Base-by-base conservation (phyloP, 2,113 vertebrate genomes). In the Chloroceryle aenea region DNA sequence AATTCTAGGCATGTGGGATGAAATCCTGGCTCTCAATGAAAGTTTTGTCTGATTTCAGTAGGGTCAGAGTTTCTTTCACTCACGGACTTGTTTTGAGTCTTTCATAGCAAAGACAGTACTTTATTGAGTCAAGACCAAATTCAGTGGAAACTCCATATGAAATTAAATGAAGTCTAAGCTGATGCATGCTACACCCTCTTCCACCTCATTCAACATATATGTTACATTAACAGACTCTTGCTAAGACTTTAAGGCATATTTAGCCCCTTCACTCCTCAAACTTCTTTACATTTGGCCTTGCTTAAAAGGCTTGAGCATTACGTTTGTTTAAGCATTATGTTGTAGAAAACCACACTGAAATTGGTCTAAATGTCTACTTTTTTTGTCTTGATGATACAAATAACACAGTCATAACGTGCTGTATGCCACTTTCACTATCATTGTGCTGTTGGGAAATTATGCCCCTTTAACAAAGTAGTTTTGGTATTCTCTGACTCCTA, bases 101-200 rank as follows among this genome's bases (percentile, higher is more conserved):
- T 97, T 96, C 94, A 96, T 83, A 80, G 94, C 71, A 71, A 91
- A 94, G 67, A 96, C 91, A 96, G 78, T 90, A 62, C 78, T 91
- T 90, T 74, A 96, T 80, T 87, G 85, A 96, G 78, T 77, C 55
- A 94, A 88, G 63, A 92, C 34, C 63, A 93, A 87, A 97, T 69
- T 93, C 62, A 94, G 8, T 34, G 16, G 48, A 69, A 50, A 76
- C 19, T 71, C 61, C 64, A 78, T 92, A 89, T 89, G 52, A 83
- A 58, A 83, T 53, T 91, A 85, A 92, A 93, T 90, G 23, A 96
- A 93, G 67, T 83, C 82, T 76, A 82, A 66, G 3, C 8, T 87
- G 55, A 85, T 40, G 55, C 5, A 42, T 43, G 73, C 53, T 87
- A 73, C 23, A 77, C 15, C 26, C 20, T 56, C 29, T 74, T 61